phyloP scores from a whole-genome alignment of 2,113 vertebrate species.

The Zosterops hypoxanthus region DNA sequence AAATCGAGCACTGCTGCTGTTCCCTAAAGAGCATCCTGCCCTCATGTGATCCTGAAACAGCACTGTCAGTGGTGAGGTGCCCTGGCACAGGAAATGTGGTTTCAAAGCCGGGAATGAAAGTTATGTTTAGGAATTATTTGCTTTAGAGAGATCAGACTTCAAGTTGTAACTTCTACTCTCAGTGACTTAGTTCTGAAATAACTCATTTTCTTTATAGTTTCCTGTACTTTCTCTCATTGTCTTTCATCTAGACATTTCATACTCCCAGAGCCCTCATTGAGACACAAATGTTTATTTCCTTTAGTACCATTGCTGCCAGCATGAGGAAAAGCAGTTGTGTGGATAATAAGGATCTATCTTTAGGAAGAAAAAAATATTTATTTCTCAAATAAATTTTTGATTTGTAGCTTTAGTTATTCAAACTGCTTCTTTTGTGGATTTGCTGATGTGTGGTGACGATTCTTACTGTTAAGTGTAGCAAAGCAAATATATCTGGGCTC shows the following conservation, averaged over 20 bases:
- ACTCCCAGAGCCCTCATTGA: neutral
- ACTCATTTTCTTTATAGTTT: neutral
- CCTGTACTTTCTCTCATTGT: neutral
- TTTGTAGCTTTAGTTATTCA: neutral
- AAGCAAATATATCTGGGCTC: neutral
- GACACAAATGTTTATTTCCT: neutral
- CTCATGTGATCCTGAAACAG: neutral
- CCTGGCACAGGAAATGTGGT: neutral
- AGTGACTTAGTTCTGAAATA: neutral
- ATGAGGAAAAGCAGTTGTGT: neutral
- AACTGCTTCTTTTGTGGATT: neutral
- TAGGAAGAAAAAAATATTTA: neutral
- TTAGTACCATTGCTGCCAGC: neutral
- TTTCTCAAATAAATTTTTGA: neutral
- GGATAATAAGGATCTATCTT: neutral
- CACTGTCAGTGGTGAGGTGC: fast-evolving
- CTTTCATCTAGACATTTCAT: neutral
- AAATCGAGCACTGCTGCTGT: neutral
- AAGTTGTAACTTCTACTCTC: neutral
- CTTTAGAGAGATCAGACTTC: neutral
- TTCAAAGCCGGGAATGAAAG: neutral
- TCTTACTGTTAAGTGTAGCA: neutral
- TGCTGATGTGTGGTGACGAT: neutral
- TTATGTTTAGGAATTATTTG: neutral
- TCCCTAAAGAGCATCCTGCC: neutral